phyloP scores from a whole-genome alignment of 2,888 invertebrate species.

The Ecliptopera silaceata region DNA sequence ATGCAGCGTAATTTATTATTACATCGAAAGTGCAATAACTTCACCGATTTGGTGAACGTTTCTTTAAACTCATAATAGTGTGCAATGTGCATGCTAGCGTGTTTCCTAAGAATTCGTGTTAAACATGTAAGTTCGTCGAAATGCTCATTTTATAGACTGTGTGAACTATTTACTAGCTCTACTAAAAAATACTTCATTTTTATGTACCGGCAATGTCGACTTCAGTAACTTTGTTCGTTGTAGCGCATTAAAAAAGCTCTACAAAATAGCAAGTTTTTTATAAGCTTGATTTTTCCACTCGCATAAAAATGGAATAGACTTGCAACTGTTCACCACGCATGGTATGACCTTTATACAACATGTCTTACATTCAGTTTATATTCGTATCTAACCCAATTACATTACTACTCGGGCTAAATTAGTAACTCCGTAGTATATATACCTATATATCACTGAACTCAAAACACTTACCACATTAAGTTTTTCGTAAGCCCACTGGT shows the following conservation, averaged over 20 bases:
- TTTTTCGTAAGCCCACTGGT: slow-evolving; percentile 94
- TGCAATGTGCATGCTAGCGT: slow-evolving; percentile 11
- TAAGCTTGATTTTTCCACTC: too few relatives aligned
- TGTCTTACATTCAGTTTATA: too few relatives aligned
- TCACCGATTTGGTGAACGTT: slow-evolving; percentile 9
- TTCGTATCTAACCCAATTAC: too few relatives aligned
- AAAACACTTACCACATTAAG: slow-evolving; percentile 89
- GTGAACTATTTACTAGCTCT: neutral
- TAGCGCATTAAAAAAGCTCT: neutral
- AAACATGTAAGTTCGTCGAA: slow-evolving; percentile 12
- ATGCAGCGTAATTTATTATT: neutral
- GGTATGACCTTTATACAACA: too few relatives aligned
- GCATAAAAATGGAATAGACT: too few relatives aligned
- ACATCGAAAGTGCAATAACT: slow-evolving; percentile 7
- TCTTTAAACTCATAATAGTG: slow-evolving; percentile 13
- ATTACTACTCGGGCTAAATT: too few relatives aligned
- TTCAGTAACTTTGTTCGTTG: neutral
- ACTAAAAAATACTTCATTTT: slow-evolving; percentile 7
- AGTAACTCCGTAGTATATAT: too few relatives aligned
- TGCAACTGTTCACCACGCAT: too few relatives aligned
- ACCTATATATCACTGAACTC: too few relatives aligned
- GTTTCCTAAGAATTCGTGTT: slow-evolving; percentile 7
- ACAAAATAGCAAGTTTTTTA: neutral
- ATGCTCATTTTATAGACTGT: slow-evolving; percentile 3
- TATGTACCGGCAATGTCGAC: slow-evolving; percentile 1